A percentile compares a stretch with the other conserved stretches of the same genome.
These are phyloP conservation scores for Zaprionus obscuricornis DNA, from an alignment of 2,888 invertebrate genomes.

Conservation along the genomic window DNA sequence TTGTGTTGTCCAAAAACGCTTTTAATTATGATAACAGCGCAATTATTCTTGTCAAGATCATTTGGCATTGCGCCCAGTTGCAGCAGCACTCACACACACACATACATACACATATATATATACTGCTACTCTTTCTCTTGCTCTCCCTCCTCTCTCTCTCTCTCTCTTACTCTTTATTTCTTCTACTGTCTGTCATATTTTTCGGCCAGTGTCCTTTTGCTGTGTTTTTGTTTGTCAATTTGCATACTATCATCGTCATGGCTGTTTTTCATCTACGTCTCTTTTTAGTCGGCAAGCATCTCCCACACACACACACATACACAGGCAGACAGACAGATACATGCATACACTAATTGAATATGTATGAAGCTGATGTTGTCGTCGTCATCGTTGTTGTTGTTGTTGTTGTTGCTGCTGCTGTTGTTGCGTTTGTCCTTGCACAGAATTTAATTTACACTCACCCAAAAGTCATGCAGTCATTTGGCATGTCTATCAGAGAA, in stretches of 20 bases:
- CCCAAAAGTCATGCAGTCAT: conserved; percentile 78
- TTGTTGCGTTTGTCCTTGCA: conserved; percentile 23
- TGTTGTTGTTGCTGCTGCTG: conserved; percentile 20
- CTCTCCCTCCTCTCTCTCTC: conserved; percentile 6
- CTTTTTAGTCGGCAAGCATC: conserved; percentile 9
- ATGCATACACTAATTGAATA: conserved; percentile 73
- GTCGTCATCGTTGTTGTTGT: conserved; percentile 50
- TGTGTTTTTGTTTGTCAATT: conserved; percentile 79
- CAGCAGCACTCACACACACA: conserved; percentile 40
- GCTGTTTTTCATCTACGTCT: conserved; percentile 69
- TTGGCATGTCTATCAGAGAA: conserved; percentile 73
- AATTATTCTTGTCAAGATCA: conserved; percentile 82
- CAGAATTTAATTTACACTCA: conserved; percentile 79
- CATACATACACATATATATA: conserved; percentile 4
- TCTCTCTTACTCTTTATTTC: conserved; percentile 64
- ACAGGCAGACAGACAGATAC: conserved; percentile 24
- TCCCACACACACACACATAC: conserved; percentile 15
- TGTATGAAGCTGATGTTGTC: conserved; percentile 73
- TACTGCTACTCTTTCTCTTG: too few relatives aligned
- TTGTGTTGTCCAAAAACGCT: conserved; percentile 66
- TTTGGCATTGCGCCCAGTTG: conserved; percentile 58
- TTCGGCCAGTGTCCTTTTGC: conserved; percentile 35
- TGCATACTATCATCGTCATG: conserved; percentile 81
- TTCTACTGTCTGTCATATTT: conserved; percentile 71
- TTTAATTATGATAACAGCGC: conserved; percentile 81